Base-by-base conservation (phyloP, 2,888 invertebrate genomes). In the Callosobruchus maculatus region DNA sequence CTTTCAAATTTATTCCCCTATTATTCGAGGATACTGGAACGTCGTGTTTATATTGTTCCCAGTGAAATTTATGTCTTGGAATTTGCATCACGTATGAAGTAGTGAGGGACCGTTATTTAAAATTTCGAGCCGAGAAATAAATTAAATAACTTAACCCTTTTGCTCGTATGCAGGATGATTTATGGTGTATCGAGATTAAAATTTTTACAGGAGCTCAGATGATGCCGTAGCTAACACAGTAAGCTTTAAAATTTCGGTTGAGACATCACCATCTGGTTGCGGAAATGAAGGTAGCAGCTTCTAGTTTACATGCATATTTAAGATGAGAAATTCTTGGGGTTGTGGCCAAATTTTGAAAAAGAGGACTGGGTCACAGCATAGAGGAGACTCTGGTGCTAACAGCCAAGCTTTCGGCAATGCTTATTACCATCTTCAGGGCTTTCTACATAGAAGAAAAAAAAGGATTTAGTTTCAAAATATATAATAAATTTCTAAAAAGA, bases 21-120 rank as follows among this genome's bases (percentile, higher is more conserved):
- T 49, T 49, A 49, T 49, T 18, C 49, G 49, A 49, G 76, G 79
- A 79, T 77, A 80, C 79, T 81, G 80, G 80, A 80, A 80, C 74
- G 80, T 80, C 81, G 78, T 80, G 80, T 80, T 80, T 78, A 73
- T 75, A 75, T 75, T 75, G 73, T 75, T 70, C 70, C 70, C 71
- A 67, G 73, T 73, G 73, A 70, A 75, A 75, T 75, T 75, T 75
- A 75, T 75, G 70, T 72, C 70, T 22, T 49, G 71, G 68, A 71
- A 72, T 73, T 75, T 75, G 73, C 75, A 21, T 22, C 68, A 72
- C 49, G 72, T 72, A 70, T 74, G 74, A 74, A 72, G 74, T 74
- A 49, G 49, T 49, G 49, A 49, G 71, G 68, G 73, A 68, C 71
- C 73, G 70, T 68, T 71, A 71, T 73, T 68, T 69, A 73, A 71